Base-by-base conservation (phyloP, 2,888 invertebrate species). In the Drosophila anomelani region DNA sequence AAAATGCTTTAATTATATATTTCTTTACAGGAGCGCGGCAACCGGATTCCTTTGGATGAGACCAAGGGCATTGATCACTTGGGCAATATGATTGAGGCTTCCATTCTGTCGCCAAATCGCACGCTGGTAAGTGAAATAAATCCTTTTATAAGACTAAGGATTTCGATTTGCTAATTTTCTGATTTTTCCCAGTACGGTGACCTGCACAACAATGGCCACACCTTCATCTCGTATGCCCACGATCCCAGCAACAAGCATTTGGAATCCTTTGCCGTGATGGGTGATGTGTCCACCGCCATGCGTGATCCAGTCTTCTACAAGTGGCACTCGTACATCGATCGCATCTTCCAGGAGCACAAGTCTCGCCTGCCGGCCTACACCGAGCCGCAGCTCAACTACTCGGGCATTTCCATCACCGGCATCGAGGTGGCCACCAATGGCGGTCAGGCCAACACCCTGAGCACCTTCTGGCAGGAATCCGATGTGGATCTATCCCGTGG, bases 231-330 rank as follows among this genome's bases (percentile, higher is more conserved):
- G 0, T 95, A 95, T 90, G 93, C 95, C 4, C 97, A 97, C 88
- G 97, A 97, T 91, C 97, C 97, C 0, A 96, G 96, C 91, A 95
- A 95, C 89, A 91, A 92, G 56, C 90, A 91, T 62, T 89, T 96
- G 95, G 97, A 97, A 92, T 94, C 94, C 54, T 96, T 96, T 85
- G 95, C 96, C 44, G 95, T 96, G 34, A 97, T 97, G 94, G 97
- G 96, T 0, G 97, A 97, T 89, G 95, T 96, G 0, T 94, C 96
- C 0, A 97, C 97, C 0, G 96, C 97, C 0, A 97, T 97, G 97
- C 94, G 97, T 3, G 97, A 97, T 92, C 97, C 97, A 0, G 93
- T 96, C 20, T 97, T 97, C 93, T 97, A 97, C 93, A 95, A 96
- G 90, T 97, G 96, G 96, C 97, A 97, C 89, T 94, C 95, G 0